phyloP scores from a whole-genome alignment of 2,888 invertebrate genomes.

The Hirtodrosophila alboralis region DNA sequence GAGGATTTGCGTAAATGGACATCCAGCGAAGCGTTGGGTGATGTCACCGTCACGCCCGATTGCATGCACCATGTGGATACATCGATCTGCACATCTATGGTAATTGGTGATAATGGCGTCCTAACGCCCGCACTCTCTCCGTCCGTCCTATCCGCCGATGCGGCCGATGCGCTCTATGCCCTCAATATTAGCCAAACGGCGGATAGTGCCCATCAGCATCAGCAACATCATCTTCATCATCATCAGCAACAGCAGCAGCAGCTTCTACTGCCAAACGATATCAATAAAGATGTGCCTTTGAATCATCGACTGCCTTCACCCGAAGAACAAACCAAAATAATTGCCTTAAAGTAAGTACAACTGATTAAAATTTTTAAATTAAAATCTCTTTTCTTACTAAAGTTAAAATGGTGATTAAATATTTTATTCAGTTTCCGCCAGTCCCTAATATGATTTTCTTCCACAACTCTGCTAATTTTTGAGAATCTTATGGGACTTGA shows the following conservation, averaged over 20 bases:
- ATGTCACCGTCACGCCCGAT: slow-evolving; percentile 91
- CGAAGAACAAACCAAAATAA: slow-evolving; percentile 92
- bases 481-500: too few species aligned
- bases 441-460: too few species aligned
- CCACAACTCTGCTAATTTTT: too few species aligned
- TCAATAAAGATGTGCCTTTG: slow-evolving; percentile 86
- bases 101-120: slow-evolving; percentile 82
- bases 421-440: too few species aligned
- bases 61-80: slow-evolving; percentile 87
- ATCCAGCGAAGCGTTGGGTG: slow-evolving; percentile 88
- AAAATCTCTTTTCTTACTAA: too few species aligned
- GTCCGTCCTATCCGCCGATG: slow-evolving; percentile 84
- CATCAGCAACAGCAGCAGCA: slow-evolving; percentile 51
- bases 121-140: slow-evolving; percentile 83
- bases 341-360: slow-evolving; percentile 90
- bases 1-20: slow-evolving; percentile 94
- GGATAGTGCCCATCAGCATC: slow-evolving; percentile 67
- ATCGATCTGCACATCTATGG: slow-evolving; percentile 85
- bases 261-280: slow-evolving; percentile 82
- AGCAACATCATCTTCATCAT: slow-evolving; percentile 47
- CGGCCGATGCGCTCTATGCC: slow-evolving; percentile 82
- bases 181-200: slow-evolving; percentile 80
- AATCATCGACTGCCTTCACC: slow-evolving; percentile 95
- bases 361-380: neutral
- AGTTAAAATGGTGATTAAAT: too few species aligned